phyloP scores from a whole-genome alignment of 2,888 invertebrate genomes.

The Corythucha ciliata region DNA sequence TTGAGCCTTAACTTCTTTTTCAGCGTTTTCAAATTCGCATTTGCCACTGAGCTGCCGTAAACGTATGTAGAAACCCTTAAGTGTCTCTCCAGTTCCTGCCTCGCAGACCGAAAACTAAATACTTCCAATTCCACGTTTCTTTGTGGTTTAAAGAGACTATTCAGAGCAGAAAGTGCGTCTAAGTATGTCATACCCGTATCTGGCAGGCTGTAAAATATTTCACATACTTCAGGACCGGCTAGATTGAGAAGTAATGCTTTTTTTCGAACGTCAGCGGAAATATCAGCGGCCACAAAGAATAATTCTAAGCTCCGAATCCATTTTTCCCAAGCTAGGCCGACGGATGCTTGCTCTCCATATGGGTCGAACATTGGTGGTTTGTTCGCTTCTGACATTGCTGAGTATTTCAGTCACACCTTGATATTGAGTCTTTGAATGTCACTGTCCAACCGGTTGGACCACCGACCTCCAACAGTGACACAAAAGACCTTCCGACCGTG shows the following conservation, averaged over 20 bases:
- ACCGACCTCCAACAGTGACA: no score
- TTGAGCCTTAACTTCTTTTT: no score
- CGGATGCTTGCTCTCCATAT: no score
- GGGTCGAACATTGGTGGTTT: no score
- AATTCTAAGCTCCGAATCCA: conserved; percentile 5
- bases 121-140: conserved; percentile 5
- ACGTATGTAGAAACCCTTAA: no score
- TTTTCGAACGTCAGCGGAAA: neutral
- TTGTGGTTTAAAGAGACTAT: neutral
- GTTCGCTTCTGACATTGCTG: no score
- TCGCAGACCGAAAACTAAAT: conserved; percentile 2
- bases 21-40: no score
- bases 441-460: no score
- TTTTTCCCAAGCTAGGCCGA: neutral
- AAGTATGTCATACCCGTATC: neutral
- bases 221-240: neutral
- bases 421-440: no score
- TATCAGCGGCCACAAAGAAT: neutral
- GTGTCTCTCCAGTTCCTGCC: neutral
- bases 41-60: no score
- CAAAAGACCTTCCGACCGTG: no score
- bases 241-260: conserved; percentile 1
- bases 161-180: neutral
- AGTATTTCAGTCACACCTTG: no score
- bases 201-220: conserved; percentile 1